These are phyloP conservation scores for Melanchra persicariae DNA, from an alignment of 2,888 invertebrate genomes.

Conservation along the genomic window DNA sequence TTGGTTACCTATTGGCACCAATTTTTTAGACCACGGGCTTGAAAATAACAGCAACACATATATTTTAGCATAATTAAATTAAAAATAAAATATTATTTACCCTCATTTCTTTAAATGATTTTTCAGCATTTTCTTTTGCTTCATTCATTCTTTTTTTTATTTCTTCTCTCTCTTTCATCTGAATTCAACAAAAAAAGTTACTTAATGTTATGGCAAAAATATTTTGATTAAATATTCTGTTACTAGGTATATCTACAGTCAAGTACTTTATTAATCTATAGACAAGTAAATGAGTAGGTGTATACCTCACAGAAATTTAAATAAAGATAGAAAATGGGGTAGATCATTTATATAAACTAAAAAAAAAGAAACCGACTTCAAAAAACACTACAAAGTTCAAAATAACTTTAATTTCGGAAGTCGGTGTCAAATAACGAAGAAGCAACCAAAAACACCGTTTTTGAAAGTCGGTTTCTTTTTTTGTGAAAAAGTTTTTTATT, in stretches of 20 bases:
- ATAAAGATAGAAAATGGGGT: neutral
- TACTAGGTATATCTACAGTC: too few relatives aligned
- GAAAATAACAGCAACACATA: too few relatives aligned
- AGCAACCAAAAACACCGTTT: too few relatives aligned
- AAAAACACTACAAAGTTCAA: too few relatives aligned
- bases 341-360: too few relatives aligned
- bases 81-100: constrained; percentile 66
- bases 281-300: neutral
- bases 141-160: constrained; percentile 78
- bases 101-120: constrained; percentile 77
- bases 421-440: too few relatives aligned
- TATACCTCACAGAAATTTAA: neutral
- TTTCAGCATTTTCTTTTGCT: constrained; percentile 79
- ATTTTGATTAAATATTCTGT: neutral
- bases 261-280: too few relatives aligned
- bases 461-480: too few relatives aligned
- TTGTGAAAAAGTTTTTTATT: too few relatives aligned
- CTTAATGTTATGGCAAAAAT: neutral
- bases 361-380: too few relatives aligned
- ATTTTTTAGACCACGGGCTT: neutral
- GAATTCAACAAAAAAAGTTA: constrained; percentile 13
- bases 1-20: neutral
- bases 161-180: constrained; percentile 83
- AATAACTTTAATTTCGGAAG: too few relatives aligned
- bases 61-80: too few relatives aligned